Evolutionary conservation across 2,888 invertebrate genomes (phyloP).

Genomic region (Mythimna vitellina): DNA sequence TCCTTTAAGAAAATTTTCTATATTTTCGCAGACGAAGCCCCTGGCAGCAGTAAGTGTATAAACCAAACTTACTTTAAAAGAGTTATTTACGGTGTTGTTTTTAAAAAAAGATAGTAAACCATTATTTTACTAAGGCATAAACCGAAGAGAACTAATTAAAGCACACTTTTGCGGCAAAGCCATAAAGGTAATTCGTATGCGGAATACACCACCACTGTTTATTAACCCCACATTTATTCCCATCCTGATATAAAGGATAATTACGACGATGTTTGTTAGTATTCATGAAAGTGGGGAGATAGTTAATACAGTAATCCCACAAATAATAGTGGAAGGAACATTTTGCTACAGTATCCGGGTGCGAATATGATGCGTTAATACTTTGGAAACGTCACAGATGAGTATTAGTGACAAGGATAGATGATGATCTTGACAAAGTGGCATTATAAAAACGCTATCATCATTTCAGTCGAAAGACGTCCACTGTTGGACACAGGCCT

Average conservation of each 20-base stretch:
- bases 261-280: constrained; percentile 27
- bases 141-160: constrained; percentile 35
- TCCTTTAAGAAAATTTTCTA: too few relatives aligned
- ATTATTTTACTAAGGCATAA: background rate
- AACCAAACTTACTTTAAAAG: background rate
- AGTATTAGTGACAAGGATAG: background rate
- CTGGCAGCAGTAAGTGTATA: background rate
- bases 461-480: too few relatives aligned
- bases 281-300: constrained; percentile 20
- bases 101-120: constrained; percentile 12
- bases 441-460: too few relatives aligned
- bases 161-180: constrained; percentile 20
- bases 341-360: background rate
- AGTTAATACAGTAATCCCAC: background rate
- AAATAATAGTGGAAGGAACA: background rate
- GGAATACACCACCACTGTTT: constrained; percentile 54
- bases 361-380: background rate
- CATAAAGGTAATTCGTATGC: constrained; percentile 49
- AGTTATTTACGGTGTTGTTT: too few relatives aligned
- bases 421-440: too few relatives aligned
- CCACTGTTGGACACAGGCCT: too few relatives aligned
- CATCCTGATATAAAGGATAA: constrained; percentile 11
- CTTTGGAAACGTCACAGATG: background rate
- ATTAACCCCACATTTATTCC: constrained; percentile 34
- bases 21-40: too few relatives aligned